Conservation (phyloP, 2,888 invertebrate genomes). For the Cantharis flavilabris region DNA sequence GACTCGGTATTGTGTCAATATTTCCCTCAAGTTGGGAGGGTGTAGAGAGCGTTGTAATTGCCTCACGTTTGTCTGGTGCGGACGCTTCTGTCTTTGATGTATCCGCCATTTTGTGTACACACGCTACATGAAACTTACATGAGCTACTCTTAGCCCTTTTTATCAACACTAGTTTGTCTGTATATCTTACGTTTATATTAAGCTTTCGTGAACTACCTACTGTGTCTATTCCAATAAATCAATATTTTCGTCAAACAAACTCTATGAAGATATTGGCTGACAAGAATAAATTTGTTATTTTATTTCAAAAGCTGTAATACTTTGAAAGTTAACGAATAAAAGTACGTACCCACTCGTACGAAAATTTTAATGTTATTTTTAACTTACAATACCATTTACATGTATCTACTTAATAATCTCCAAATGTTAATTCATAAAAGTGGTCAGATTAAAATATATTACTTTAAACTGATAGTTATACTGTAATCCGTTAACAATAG, state of each 20-base stretch:
- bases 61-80: conserved; percentile 49
- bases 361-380: not conserved
- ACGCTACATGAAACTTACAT: conserved; percentile 55
- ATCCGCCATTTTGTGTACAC: conserved; percentile 53
- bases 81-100: conserved; percentile 53
- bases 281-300: conserved; percentile 36
- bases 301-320: conserved; percentile 4
- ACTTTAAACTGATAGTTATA: conserved; percentile 51
- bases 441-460: not conserved
- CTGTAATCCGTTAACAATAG: conserved; percentile 55
- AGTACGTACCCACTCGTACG: not conserved
- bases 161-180: conserved; percentile 45
- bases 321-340: not conserved
- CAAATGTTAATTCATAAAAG: not conserved
- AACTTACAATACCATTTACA: not conserved
- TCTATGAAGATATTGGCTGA: conserved; percentile 25
- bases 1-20: conserved; percentile 50
- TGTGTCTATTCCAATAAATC: conserved; percentile 39
- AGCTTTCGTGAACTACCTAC: conserved; percentile 33
- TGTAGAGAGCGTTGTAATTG: conserved; percentile 50
- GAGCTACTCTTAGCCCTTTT: conserved; percentile 49
- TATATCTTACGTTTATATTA: conserved; percentile 38
- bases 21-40: conserved; percentile 42
- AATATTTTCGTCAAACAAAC: conserved; percentile 34
- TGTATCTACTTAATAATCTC: conserved; percentile 12